A percentile compares a stretch with the other conserved stretches of the same genome.
These are phyloP conservation scores for Drosophila lutescens DNA, from an alignment of 2,888 invertebrate species.

Conservation along the genomic window DNA sequence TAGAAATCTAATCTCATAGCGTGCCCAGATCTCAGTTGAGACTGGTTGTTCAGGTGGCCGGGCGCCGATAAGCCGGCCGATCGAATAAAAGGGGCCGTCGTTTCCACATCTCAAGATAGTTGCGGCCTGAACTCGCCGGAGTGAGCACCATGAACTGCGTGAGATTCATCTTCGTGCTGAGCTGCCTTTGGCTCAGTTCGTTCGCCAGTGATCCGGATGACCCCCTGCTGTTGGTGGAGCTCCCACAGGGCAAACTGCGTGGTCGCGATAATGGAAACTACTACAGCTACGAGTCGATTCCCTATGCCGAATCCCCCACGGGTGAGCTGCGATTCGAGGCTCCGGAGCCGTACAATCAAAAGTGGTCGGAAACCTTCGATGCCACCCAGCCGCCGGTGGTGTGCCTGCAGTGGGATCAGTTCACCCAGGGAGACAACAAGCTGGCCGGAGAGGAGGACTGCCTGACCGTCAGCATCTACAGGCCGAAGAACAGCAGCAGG, in stretches of 20 bases:
- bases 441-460: constrained; percentile 88
- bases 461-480: constrained; percentile 87
- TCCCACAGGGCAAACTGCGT: constrained; percentile 70
- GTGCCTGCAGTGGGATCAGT: constrained; percentile 88
- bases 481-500: constrained; percentile 83
- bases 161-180: constrained; percentile 8
- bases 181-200: constrained; percentile 12
- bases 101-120: constrained; percentile 14
- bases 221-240: constrained; percentile 56
- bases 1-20: constrained; percentile 23
- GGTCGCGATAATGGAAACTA: constrained; percentile 81
- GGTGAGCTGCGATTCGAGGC: constrained; percentile 87
- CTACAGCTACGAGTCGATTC: constrained; percentile 88
- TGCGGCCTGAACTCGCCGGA: background rate
- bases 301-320: constrained; percentile 88
- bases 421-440: constrained; percentile 70
- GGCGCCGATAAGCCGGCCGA: constrained; percentile 9
- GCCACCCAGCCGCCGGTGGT: constrained; percentile 86
- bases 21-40: constrained; percentile 6
- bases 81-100: constrained; percentile 19
- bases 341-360: constrained; percentile 83
- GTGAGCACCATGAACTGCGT: constrained; percentile 22
- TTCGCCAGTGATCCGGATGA: constrained; percentile 28
- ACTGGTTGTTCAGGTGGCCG: constrained; percentile 33
- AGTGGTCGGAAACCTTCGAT: constrained; percentile 71